These are phyloP conservation scores for Chalcis sispes DNA, from an alignment of 2,888 invertebrate species.

Conservation along the genomic window DNA sequence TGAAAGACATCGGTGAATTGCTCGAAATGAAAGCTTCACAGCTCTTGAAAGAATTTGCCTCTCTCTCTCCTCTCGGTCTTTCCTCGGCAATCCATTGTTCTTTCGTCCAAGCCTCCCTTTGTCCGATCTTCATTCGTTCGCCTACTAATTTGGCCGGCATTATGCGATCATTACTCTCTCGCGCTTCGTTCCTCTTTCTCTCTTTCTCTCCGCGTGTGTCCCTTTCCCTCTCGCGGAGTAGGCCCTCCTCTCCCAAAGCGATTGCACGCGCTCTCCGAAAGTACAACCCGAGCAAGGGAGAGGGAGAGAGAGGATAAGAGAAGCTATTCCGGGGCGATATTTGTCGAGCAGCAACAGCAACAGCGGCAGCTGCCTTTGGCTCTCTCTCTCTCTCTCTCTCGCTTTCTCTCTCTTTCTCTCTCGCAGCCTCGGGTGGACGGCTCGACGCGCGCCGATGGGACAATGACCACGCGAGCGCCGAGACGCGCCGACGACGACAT, in stretches of 20 bases:
- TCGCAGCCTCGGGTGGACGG: slow-evolving; percentile 18
- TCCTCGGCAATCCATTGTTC: slow-evolving; percentile 26
- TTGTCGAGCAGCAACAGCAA: slow-evolving; percentile 29
- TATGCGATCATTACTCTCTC: slow-evolving; percentile 42
- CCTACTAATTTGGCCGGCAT: slow-evolving; percentile 12
- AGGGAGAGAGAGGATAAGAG: too few relatives aligned
- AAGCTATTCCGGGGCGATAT: slow-evolving; percentile 17
- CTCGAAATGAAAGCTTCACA: neutral
- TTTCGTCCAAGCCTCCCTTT: slow-evolving; percentile 21
- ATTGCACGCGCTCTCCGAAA: neutral
- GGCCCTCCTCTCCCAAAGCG: slow-evolving; percentile 4
- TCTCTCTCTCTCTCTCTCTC: too few relatives aligned
- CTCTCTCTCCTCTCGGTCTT: neutral
- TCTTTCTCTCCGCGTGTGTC: slow-evolving; percentile 6
- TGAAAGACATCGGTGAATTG: too few relatives aligned
- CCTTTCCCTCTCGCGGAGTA: slow-evolving; percentile 13
- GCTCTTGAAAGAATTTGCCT: neutral
- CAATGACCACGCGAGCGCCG: slow-evolving; percentile 64
- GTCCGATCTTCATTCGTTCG: slow-evolving; percentile 40
- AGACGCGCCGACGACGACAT: slow-evolving; percentile 57
- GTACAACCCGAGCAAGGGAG: too few relatives aligned
- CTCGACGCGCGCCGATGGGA: slow-evolving; percentile 64
- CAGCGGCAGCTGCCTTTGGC: too few relatives aligned
- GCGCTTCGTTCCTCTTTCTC: slow-evolving; percentile 21
- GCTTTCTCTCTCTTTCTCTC: too few relatives aligned